Percentiles rank a stretch among this genome's conserved stretches.
Evolutionary conservation across 1,140 invertebrate genomes (phyloP).

Genomic region (Drosophila insularis): DNA sequence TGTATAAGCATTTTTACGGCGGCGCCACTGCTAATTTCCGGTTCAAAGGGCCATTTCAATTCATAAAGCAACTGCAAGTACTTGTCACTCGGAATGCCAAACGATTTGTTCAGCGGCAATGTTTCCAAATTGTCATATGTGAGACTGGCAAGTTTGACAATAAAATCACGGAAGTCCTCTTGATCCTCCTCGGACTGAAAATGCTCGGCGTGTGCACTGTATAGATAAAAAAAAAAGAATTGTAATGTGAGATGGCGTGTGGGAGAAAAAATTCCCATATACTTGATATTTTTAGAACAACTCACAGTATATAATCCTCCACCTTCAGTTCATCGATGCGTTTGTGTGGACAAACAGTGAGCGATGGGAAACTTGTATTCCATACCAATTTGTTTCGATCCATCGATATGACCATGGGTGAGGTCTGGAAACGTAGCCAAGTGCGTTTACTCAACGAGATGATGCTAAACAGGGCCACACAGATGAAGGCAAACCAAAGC

Average conservation of each 20-base stretch:
- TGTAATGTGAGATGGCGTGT: background rate
- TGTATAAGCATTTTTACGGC: conserved; percentile 83
- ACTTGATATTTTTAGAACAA: background rate
- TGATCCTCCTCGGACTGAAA: conserved; percentile 83
- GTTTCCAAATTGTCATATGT: conserved; percentile 85
- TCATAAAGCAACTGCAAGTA: conserved; percentile 85
- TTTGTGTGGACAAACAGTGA: conserved; percentile 84
- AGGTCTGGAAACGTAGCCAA: conserved; percentile 86
- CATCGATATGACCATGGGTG: conserved; percentile 88
- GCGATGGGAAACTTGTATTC: conserved; percentile 87
- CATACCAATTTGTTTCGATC: conserved; percentile 88
- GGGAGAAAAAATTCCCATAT: background rate
- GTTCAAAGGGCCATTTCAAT: conserved; percentile 84
- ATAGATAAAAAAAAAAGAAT: too few relatives aligned
- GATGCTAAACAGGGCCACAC: conserved; percentile 82
- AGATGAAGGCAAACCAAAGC: conserved; percentile 83
- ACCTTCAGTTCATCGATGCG: conserved; percentile 84
- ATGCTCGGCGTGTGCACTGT: conserved; percentile 49
- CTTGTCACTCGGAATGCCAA: conserved; percentile 83
- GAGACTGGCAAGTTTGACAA: conserved; percentile 84
- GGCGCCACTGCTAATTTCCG: conserved; percentile 84
- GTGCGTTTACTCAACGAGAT: conserved; percentile 84
- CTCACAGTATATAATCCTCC: conserved; percentile 83
- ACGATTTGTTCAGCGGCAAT: conserved; percentile 83
- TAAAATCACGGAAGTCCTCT: conserved; percentile 83